Base-by-base conservation (phyloP, 2,888 invertebrate species). In the Sinopyrophorus schimmeli region DNA sequence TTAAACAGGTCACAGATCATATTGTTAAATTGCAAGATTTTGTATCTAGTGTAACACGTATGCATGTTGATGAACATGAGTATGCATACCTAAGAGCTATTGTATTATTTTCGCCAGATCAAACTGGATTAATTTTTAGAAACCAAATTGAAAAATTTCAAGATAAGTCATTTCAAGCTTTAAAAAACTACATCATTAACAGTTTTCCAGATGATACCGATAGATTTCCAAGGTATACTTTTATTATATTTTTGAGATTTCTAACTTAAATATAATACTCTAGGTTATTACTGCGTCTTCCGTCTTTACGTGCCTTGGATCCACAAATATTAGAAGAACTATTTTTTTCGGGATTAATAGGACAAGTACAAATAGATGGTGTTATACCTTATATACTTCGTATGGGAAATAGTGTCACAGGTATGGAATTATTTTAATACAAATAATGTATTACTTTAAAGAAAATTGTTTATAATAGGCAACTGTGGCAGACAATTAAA, bases 301-400 rank as follows among this genome's bases (percentile, higher is more conserved):
- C 88, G 1, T 83, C 85, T 3, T 73, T 90, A 14, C 78, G 87
- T 58, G 81, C 84, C 58, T 83, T 88, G 68, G 82, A 87, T 44
- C 85, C 88, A 1, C 76, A 84, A 7, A 81, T 89, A 52, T 77
- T 95, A 40, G 95, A 95, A 72, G 94, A 95, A 67, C 79, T 95
- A 41, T 95, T 95, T 78, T 95, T 96, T 69, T 87, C 92, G 2
- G 92, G 90, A 37, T 81, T 95, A 53, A 86, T 94, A 32, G 95
- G 94, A 3, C 90, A 89, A 71, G 90, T 97, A 62, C 92, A 93
- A 75, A 94, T 98, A 50, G 94, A 97, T 68, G 92, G 89, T 67
- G 90, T 97, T 60, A 89, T 98, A 72, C 96, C 96, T 16, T 93
- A 88, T 64, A 87, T 98, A 67, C 80, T 98, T 59, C 86, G 81